Evolutionary conservation across 2,797 vertebrate genomes (phyloP), one percentile per base, ranked within the genome.

Genomic region (Lagocephalus sceleratus): DNA sequence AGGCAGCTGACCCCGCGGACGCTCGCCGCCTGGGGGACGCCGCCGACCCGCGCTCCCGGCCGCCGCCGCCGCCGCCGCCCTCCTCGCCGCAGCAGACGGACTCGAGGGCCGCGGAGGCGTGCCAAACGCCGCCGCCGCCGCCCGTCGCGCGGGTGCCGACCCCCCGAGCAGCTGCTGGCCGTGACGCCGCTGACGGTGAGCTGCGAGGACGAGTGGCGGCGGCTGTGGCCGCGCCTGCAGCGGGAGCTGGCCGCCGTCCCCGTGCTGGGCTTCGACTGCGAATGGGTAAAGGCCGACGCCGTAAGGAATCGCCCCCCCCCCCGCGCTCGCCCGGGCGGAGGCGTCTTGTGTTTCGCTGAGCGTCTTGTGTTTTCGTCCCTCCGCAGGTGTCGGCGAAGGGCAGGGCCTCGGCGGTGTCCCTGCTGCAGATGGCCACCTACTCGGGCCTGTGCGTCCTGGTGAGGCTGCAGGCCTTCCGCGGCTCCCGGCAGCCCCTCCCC

Each of bases 191-290:
- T 92, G 46, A 78, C 89, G 16, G 90, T 99, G 74, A 94, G 91
- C 80, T 90, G 85, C 4, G 83, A 80, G 21, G 87, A 89, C 20
- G 93, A 97, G 15, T 99, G 96, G 95, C 84, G 89, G 68, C 69
- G 58, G 43, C 76, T 92, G 21, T 94, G 94, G 91, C 92, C 92
- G 0, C 77, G 85, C 48, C 79, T 99, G 73, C 87, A 91, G 49
- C 75, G 85, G 54, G 94, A 98, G 51, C 83, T 98, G 75, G 80
- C 88, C 0, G 80, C 84, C 39, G 87, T 90, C 71, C 94, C 94
- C 0, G 94, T 97, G 17, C 92, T 99, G 78, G 97, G 97, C 48
- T 85, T 99, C 0, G 97, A 99, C 84, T 99, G 97, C 79, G 97
- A 99, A 90, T 99, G 97, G 97, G 97, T 99, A 93, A 95, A 89